Conservation (phyloP, 1,140 invertebrate genomes). For the Euura lappo region DNA sequence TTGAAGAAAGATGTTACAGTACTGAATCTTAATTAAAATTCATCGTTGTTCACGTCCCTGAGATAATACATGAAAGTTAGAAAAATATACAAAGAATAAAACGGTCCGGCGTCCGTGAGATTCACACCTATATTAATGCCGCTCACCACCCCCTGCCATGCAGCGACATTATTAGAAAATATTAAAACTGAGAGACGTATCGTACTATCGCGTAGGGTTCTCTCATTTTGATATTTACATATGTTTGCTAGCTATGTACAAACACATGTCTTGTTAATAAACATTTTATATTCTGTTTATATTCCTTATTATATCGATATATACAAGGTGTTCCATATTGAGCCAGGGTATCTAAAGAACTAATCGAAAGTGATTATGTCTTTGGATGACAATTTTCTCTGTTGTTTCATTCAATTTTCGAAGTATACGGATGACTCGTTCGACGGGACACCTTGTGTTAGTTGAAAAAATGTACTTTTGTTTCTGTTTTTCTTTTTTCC, state of each 20-base stretch:
- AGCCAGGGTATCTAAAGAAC: too few relatives aligned
- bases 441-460: too few relatives aligned
- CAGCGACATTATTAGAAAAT: neutral
- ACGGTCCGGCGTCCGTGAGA: neutral
- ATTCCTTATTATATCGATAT: too few relatives aligned
- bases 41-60: slow-evolving; percentile 8
- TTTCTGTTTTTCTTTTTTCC: too few relatives aligned
- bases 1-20: slow-evolving; percentile 46
- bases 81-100: neutral
- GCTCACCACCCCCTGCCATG: neutral
- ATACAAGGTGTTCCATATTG: too few relatives aligned
- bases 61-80: neutral
- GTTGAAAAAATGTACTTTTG: too few relatives aligned
- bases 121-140: neutral
- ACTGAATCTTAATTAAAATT: slow-evolving; percentile 2
- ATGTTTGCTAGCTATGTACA: slow-evolving; percentile 26
- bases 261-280: slow-evolving; percentile 34
- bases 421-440: too few relatives aligned
- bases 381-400: too few relatives aligned
- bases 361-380: too few relatives aligned
- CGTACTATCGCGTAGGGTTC: neutral
- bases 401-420: too few relatives aligned
- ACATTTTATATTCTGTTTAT: slow-evolving; percentile 30
- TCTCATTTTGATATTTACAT: neutral
- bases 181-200: slow-evolving; percentile 11